These are phyloP conservation scores for Motacilla alba DNA, from an alignment of 2,113 vertebrate species.

Conservation along the genomic window DNA sequence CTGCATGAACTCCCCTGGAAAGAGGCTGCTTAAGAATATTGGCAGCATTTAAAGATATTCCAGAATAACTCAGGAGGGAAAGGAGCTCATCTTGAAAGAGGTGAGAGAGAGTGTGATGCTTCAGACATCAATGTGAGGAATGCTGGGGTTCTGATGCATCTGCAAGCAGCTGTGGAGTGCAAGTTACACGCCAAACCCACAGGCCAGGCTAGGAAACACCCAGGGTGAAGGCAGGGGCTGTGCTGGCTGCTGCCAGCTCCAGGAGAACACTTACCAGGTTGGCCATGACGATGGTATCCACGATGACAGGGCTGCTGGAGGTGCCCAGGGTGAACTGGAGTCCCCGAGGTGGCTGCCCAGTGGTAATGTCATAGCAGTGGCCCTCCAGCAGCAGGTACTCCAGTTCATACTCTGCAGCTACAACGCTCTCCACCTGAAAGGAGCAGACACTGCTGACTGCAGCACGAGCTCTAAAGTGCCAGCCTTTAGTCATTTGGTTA, in stretches of 20 bases:
- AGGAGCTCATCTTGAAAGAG: neutral
- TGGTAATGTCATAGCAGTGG: conserved; percentile 96
- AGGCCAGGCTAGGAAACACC: rapidly evolving
- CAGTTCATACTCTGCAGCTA: conserved; percentile 92
- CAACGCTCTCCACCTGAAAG: conserved; percentile 87
- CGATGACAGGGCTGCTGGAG: conserved; percentile 79
- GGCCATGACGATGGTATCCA: conserved; percentile 98
- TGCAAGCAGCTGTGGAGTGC: neutral
- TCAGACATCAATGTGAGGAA: neutral
- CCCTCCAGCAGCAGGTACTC: conserved; percentile 94
- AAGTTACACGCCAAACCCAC: neutral
- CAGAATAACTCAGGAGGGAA: neutral
- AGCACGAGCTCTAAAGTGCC: neutral
- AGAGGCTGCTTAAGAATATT: neutral
- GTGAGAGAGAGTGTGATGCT: neutral
- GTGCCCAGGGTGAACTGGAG: conserved; percentile 96
- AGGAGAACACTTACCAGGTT: conserved; percentile 79
- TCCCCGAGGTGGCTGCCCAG: conserved; percentile 92
- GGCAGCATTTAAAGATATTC: neutral
- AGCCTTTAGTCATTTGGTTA: neutral
- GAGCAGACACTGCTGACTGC: neutral
- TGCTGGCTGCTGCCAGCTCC: neutral
- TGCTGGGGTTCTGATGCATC: neutral
- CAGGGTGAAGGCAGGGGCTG: neutral
- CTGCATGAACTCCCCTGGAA: neutral